Conservation (phyloP, 2,888 invertebrate genomes). For the Ophraella communa region DNA sequence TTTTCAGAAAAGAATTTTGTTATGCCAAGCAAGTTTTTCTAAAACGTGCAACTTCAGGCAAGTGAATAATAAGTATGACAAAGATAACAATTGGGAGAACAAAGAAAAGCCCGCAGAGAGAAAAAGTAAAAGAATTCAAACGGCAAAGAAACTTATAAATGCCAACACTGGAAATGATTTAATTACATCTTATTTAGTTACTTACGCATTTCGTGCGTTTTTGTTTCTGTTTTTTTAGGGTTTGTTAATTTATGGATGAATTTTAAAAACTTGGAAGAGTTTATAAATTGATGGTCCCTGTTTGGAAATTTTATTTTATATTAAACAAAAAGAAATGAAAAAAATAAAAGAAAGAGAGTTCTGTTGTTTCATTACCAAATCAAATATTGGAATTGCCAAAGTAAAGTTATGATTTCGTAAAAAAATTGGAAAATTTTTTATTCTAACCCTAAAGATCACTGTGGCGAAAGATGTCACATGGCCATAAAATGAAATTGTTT, state of each 20-base stretch:
- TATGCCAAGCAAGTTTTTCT: slow-evolving; percentile 39
- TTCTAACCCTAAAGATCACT: no score
- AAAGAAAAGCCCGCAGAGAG: slow-evolving; percentile 12
- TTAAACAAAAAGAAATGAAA: neutral
- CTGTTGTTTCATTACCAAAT: no score
- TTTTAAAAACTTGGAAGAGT: neutral
- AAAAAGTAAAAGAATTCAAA: slow-evolving; percentile 35
- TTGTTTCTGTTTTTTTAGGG: neutral
- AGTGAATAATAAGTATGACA: neutral
- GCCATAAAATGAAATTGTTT: no score
- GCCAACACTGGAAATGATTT: slow-evolving; percentile 41
- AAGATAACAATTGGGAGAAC: slow-evolving; percentile 14
- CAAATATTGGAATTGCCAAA: no score
- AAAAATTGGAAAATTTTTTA: no score
- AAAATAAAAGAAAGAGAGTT: neutral
- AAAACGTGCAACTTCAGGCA: slow-evolving; percentile 27
- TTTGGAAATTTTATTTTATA: neutral
- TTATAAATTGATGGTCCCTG: neutral
- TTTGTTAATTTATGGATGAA: neutral
- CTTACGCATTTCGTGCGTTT: slow-evolving; percentile 4
- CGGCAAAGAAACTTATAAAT: slow-evolving; percentile 38
- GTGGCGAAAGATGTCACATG: no score
- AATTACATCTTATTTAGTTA: slow-evolving; percentile 36
- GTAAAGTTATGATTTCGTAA: no score
- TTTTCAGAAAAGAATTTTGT: slow-evolving; percentile 34